Percentiles rank a stretch among this genome's conserved stretches.
phyloP scores from a whole-genome alignment of 2,113 vertebrate species.

The Dipodomys spectabilis region DNA sequence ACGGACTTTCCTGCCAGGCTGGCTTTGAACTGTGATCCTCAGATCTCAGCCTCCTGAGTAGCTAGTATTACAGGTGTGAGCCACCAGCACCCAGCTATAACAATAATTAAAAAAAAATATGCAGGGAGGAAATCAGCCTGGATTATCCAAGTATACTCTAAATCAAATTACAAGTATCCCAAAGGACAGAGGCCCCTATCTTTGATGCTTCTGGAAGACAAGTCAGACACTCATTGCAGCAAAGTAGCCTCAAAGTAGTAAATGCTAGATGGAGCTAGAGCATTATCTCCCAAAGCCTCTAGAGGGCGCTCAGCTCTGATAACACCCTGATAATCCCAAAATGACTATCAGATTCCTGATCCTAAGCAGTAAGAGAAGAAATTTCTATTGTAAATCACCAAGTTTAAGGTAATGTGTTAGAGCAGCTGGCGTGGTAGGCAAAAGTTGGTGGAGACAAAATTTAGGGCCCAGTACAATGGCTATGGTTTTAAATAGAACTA shows the following conservation, averaged over 20 bases:
- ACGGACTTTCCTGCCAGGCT: too few species aligned
- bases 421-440: neutral
- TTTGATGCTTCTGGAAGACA: too few species aligned
- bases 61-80: too few species aligned
- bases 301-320: neutral
- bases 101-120: too few species aligned
- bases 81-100: too few species aligned
- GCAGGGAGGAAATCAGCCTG: neutral
- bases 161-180: neutral
- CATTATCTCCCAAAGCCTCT: fast-evolving
- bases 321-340: neutral
- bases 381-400: neutral
- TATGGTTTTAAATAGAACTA: neutral
- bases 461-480: neutral
- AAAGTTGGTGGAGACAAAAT: neutral
- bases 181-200: neutral
- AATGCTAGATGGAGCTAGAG: neutral
- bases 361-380: neutral
- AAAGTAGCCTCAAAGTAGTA: neutral
- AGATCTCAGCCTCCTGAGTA: too few species aligned
- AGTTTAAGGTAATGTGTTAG: neutral
- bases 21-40: too few species aligned
- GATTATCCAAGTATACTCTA: neutral
- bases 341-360: neutral
- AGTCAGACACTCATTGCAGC: neutral